Percentiles rank a stretch among this genome's conserved stretches.
Evolutionary conservation across 1,140 invertebrate species (phyloP).

Genomic region (Tetragonula clypearis): DNA sequence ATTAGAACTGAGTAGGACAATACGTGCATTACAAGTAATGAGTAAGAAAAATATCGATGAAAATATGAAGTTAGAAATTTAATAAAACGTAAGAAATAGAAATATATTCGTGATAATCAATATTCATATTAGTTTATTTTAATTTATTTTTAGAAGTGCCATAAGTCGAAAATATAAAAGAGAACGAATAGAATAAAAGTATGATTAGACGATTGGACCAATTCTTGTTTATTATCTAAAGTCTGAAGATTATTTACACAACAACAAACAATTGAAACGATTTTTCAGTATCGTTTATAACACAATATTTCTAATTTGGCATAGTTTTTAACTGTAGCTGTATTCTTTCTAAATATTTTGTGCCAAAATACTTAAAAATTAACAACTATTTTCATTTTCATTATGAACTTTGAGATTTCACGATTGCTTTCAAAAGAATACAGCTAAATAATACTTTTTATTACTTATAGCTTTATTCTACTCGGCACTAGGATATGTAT

Average conservation of each 20-base stretch:
- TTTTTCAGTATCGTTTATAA: slow-evolving; percentile 4
- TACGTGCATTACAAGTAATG: slow-evolving; percentile 16
- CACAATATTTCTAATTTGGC: slow-evolving; percentile 47
- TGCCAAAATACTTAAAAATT: neutral
- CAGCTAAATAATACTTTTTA: slow-evolving; percentile 35
- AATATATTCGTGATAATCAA: neutral
- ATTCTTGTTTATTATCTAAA: slow-evolving; percentile 63
- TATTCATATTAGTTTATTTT: neutral
- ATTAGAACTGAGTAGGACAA: slow-evolving; percentile 7
- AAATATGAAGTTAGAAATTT: slow-evolving; percentile 8
- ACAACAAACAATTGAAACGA: slow-evolving; percentile 40
- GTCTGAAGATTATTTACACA: slow-evolving; percentile 52
- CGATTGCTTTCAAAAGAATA: slow-evolving; percentile 26
- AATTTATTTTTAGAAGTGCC: neutral
- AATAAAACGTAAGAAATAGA: neutral
- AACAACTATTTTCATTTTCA: neutral
- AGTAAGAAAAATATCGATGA: neutral
- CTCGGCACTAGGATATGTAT: slow-evolving; percentile 62
- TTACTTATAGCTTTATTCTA: slow-evolving; percentile 42
- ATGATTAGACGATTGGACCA: slow-evolving; percentile 27
- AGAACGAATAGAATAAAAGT: neutral
- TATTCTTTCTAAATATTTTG: slow-evolving; percentile 15
- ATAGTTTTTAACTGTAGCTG: slow-evolving; percentile 11
- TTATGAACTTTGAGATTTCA: neutral
- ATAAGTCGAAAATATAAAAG: slow-evolving; percentile 1